Percentiles rank a stretch among this genome's conserved stretches.
Conservation (phyloP, 2,113 vertebrate genomes). For the Crotophaga sulcirostris region DNA sequence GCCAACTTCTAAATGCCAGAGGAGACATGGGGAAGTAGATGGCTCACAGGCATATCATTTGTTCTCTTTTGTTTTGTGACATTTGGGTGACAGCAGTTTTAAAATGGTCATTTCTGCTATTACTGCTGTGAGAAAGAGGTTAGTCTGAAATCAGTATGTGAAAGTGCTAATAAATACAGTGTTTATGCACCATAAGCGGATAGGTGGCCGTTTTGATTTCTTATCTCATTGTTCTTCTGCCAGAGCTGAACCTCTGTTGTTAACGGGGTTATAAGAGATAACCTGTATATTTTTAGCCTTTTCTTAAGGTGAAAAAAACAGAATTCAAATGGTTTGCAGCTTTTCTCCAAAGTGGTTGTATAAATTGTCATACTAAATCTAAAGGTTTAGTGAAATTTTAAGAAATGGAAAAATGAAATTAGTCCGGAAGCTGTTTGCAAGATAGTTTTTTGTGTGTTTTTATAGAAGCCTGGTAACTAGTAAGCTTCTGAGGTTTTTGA, state of each 20-base stretch:
- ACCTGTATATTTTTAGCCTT: neutral
- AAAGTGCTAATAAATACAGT: constrained; percentile 24
- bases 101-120: constrained; percentile 20
- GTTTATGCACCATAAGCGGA: neutral
- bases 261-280: neutral
- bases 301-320: neutral
- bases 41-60: neutral
- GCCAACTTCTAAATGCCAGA: neutral
- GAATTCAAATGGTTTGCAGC: neutral
- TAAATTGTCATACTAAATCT: neutral
- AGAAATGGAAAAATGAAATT: neutral
- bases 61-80: constrained; percentile 13
- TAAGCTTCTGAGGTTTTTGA: neutral
- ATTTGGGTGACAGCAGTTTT: constrained; percentile 12
- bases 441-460: neutral
- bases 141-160: neutral
- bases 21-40: neutral
- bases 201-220: constrained; percentile 14
- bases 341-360: neutral
- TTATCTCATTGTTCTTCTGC: constrained; percentile 10
- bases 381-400: neutral
- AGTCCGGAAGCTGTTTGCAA: neutral
- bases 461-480: neutral
- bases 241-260: neutral
- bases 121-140: neutral